Evolutionary conservation across 2,113 vertebrate species (phyloP), one percentile per base, ranked within the genome.

Genomic region (Mellivora capensis): DNA sequence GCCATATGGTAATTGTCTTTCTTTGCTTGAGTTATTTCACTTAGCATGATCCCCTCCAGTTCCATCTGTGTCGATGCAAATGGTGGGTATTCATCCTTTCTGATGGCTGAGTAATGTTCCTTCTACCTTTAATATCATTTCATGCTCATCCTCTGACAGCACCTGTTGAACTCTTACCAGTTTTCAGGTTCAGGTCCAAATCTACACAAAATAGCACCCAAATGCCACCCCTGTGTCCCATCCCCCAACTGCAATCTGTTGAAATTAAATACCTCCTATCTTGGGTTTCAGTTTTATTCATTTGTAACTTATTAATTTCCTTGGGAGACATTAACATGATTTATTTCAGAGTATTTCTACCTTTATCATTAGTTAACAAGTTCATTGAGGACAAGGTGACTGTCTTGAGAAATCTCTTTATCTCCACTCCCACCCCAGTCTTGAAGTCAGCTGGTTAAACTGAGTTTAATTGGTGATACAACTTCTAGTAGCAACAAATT

Each of bases 221-320:
- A 77, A 8, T 6, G 49, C 67, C 4, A 49, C 39, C 25, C 4
- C 91, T 37, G 49, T 37, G 44, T 61, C 12, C 7, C 17, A 21
- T 31, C 8, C 14, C 42, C 49, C 17, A 89, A 15, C 5, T n/a
- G 85, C n/a, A 86, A 23, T 57, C 15, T 76, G 42, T 9, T 90
- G 47, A 93, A 93, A 52, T 86, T 81, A 83, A 90, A 57, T 72
- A 18, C 20, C 87, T 62, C 42, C 57, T 91, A 39, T 25, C 12
- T 64, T 94, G 59, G 27, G 23, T 74, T 96, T 93, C 42, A 94
- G 84, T 94, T 96, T 15, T 87, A 62, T 47, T 84, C 93, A 29
- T 82, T 93, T 96, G 8, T 81, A 89, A 74, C 34, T 85, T 93
- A 84, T 6, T 88, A 79, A 86, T 94, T 88, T 86, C 39, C 11